Base-by-base conservation (phyloP, 2,113 vertebrate species). In the Calidris pygmaea region DNA sequence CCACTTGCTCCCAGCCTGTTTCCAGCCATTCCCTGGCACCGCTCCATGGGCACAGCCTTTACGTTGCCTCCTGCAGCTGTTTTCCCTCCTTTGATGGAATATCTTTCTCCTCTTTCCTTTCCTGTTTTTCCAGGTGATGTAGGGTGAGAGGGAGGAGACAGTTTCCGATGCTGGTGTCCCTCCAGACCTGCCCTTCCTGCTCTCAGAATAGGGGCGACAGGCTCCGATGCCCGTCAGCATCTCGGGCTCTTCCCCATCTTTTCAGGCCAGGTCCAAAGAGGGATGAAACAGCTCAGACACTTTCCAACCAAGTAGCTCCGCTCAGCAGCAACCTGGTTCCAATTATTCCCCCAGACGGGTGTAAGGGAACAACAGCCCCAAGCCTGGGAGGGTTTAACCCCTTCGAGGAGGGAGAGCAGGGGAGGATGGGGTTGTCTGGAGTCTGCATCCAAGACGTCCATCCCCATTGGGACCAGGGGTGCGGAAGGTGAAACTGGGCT, bases 41-140 rank as follows among this genome's bases (percentile, higher is more conserved):
- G 72, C 72, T 56, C 58, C 77, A 14, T 0, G 34, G 56, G 45
- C 92, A 53, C 63, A 89, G 73, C 56, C 41, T 53, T 67, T 10
- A 7, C 4, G 2, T 14, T 43, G 85, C 77, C 78, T 62, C 77
- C 67, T 18, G 32, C 34, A 30, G 80, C 53, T 11, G 12, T 20
- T 84, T 85, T 39, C 37, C 39, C 67, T 86, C 71, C 59, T 50
- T 48, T 34, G 29, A 59, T 58, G 85, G 63, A 86, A 65, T 24
- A 18, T 35, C 80, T 29, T 52, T 55, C 83, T 43, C 68, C 39
- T 43, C 50, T 86, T 68, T 59, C 45, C 43, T 83, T 82, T 77
- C 88, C 70, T 81, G 48, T 74, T 85, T 94, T 92, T 71, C 43
- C 89, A 83, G 90, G 83, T 77, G 87, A 87, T n/a, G 26, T 45